Evolutionary conservation across 1,140 invertebrate species (phyloP), one percentile per base, ranked within the genome.

Genomic region (Papilio polyxenes): DNA sequence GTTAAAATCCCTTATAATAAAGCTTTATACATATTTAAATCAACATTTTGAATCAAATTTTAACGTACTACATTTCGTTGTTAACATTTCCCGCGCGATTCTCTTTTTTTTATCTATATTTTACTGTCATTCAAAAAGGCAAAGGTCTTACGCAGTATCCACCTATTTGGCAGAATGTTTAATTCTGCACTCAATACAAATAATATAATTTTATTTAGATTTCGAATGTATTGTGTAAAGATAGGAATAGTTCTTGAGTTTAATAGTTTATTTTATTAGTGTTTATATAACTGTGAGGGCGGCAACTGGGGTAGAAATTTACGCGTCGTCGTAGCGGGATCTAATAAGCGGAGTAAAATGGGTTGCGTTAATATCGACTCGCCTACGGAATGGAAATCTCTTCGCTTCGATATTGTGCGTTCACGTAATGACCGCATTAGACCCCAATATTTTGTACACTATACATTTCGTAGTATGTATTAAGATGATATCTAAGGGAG

Each of bases 351-450:
- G 65, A 44, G 40, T 44, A 44, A 44, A 72, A 72, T 72, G 65
- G 65, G 65, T 72, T 40, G 65, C 65, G 65, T 72, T 72, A 72
- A 23, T 72, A 72, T 72, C 23, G 65, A 72, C 65, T 72, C 65
- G 65, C 31, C 65, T 11, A 31, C 65, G 65, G 31, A 72, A 72
- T 72, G 65, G 65, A 72, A 72, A 72, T 40, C 65, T 72, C 11
- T 72, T 69, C 62, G 62, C 62, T 31, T 72, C 65, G 65, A 72
- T 72, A 72, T 72, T 72, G 65, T 72, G 65, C 65, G 65, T 72
- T 72, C 65, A 15, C 23, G 23, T 72, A 72, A 72, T 72, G 65
- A 72, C 65, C 31, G 13, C 65, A 72, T 72, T 72, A 37, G 65
- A 72, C 65, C 65, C 65, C 17, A 72, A 72, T 72, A 72, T 72